These are phyloP conservation scores for Boulengerochromis microlepis DNA, from an alignment of 2,113 vertebrate species.

Conservation along the genomic window DNA sequence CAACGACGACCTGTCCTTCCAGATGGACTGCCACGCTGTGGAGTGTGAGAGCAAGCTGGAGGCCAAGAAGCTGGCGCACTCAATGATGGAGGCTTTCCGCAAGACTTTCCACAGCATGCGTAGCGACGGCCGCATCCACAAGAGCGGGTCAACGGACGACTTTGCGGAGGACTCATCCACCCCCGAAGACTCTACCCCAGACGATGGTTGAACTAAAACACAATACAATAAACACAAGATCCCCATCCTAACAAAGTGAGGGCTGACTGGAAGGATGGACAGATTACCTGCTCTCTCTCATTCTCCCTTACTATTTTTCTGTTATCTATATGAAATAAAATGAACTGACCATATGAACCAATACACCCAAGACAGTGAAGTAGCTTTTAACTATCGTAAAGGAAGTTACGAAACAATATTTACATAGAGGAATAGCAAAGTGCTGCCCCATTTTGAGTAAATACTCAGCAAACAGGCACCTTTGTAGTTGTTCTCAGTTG, in stretches of 20 bases:
- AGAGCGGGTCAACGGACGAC: conserved; percentile 86
- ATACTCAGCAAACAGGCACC: conserved; percentile 71
- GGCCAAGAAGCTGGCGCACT: conserved; percentile 96
- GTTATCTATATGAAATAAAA: conserved; percentile 31
- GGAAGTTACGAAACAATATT: conserved; percentile 33
- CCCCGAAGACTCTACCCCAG: conserved; percentile 74
- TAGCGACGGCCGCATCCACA: conserved; percentile 93
- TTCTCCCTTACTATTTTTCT: conserved; percentile 33
- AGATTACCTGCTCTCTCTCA: conserved; percentile 47
- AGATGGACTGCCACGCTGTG: conserved; percentile 98
- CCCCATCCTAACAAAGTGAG: conserved; percentile 31
- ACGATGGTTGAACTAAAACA: conserved; percentile 55
- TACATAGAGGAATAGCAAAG: conserved; percentile 33
- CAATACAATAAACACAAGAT: not conserved
- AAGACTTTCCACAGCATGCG: conserved; percentile 99
- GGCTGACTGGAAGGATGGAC: conserved; percentile 64
- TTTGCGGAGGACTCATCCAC: conserved; percentile 85
- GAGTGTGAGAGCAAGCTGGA: conserved; percentile 96
- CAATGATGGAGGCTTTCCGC: conserved; percentile 99
- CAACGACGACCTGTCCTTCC: conserved; percentile 96
- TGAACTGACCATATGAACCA: conserved; percentile 29
- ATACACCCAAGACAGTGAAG: conserved; percentile 32
- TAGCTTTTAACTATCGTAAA: conserved; percentile 28
- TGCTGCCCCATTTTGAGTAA: conserved; percentile 65
- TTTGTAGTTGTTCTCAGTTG: conserved; percentile 71